These are phyloP conservation scores for Orchestes rusci DNA, from an alignment of 2,888 invertebrate species.

Conservation along the genomic window DNA sequence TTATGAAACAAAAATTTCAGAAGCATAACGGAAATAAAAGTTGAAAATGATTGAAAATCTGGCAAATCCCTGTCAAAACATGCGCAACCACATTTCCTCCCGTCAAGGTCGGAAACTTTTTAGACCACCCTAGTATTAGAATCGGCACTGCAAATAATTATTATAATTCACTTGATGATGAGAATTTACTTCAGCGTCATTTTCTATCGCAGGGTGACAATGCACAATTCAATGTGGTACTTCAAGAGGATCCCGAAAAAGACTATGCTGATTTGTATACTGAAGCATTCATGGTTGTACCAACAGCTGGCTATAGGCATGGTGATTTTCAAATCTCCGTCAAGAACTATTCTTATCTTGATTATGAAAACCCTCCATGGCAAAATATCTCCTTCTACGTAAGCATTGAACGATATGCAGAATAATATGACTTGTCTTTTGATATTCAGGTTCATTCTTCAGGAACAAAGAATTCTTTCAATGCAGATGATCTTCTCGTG, in stretches of 20 bases:
- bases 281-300: slow-evolving; percentile 54
- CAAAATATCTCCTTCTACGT: slow-evolving; percentile 44
- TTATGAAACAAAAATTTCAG: no score
- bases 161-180: no score
- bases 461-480: slow-evolving; percentile 33
- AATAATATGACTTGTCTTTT: no score
- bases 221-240: slow-evolving; percentile 44
- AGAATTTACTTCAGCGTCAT: no score
- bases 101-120: no score
- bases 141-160: no score
- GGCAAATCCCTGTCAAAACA: no score
- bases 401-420: no score
- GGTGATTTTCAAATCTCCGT: slow-evolving; percentile 54
- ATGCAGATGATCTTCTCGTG: slow-evolving; percentile 29
- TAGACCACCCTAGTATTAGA: no score
- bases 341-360: slow-evolving; percentile 48
- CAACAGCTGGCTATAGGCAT: slow-evolving; percentile 53
- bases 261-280: slow-evolving; percentile 31
- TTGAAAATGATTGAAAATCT: no score
- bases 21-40: no score
- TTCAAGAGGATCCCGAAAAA: slow-evolving; percentile 13
- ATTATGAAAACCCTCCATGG: slow-evolving; percentile 52
- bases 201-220: slow-evolving; percentile 49
- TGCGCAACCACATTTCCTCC: no score
- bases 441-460: slow-evolving; percentile 38